A percentile compares a stretch with the other conserved stretches of the same genome.
These are phyloP conservation scores for Cynopterus sphinx DNA, from an alignment of 2,797 vertebrate species.

Conservation along the genomic window DNA sequence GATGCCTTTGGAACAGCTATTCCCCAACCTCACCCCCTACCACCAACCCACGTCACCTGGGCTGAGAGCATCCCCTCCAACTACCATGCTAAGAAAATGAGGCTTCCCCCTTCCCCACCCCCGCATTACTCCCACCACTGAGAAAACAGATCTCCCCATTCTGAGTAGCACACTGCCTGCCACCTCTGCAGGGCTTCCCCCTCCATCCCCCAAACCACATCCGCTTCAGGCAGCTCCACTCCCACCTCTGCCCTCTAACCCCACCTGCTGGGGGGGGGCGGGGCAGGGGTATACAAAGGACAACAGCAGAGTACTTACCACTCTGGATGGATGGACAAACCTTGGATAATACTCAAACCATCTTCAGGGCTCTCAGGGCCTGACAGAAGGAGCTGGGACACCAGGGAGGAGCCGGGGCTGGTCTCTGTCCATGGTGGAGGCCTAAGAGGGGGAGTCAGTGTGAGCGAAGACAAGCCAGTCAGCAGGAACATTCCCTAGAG, in stretches of 20 bases:
- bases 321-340: not conserved
- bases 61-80: not conserved
- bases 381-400: not conserved
- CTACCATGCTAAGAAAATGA: not conserved
- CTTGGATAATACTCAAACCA: not conserved
- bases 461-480: not conserved
- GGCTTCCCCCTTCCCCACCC: slow-evolving; percentile 57
- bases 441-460: slow-evolving; percentile 2
- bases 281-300: not conserved
- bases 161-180: not conserved
- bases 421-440: slow-evolving; percentile 61
- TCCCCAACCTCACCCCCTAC: not conserved
- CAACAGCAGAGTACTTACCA: slow-evolving; percentile 56
- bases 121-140: not conserved
- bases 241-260: slow-evolving; percentile 25
- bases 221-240: not conserved
- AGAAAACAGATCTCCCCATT: slow-evolving; percentile 46
- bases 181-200: slow-evolving; percentile 65
- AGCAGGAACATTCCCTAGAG: slow-evolving; percentile 31
- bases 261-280: not conserved
- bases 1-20: not conserved
- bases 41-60: slow-evolving; percentile 2
- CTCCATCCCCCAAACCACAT: slow-evolving; percentile 70
- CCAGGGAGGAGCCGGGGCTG: slow-evolving; percentile 49
- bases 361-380: not conserved